These are phyloP conservation scores for Typhlomys cinereus DNA, from an alignment of 2,113 vertebrate genomes.

Conservation along the genomic window DNA sequence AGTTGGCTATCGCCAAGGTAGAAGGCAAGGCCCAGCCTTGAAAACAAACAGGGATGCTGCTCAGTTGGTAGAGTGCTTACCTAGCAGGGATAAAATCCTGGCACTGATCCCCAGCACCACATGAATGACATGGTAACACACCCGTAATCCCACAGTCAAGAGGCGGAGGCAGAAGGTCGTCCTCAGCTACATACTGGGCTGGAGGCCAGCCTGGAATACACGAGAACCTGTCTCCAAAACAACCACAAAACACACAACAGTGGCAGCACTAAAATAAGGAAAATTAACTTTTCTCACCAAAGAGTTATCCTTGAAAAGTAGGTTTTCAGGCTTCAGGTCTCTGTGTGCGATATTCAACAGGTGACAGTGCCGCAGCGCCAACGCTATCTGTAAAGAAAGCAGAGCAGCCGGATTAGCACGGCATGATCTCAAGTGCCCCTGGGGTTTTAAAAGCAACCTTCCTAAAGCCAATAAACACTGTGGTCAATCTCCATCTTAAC, in stretches of 20 bases:
- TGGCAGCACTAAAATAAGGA: not conserved
- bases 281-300: conserved; percentile 88
- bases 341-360: conserved; percentile 97
- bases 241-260: not conserved
- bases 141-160: not conserved
- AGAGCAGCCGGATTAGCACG: conserved; percentile 68
- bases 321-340: conserved; percentile 99
- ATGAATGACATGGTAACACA: not conserved
- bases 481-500: conserved; percentile 8
- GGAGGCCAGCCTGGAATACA: not conserved
- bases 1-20: not conserved
- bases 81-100: not conserved
- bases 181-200: not conserved
- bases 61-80: not conserved
- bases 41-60: not conserved
- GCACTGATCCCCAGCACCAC: not conserved
- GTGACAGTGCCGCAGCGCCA: conserved; percentile 99
- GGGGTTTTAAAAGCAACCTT: conserved; percentile 40
- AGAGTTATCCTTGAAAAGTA: conserved; percentile 99
- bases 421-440: not conserved
- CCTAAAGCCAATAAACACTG: not conserved
- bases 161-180: not conserved
- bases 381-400: conserved; percentile 92
- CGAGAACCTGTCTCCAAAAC: not conserved
- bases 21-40: not conserved